These are phyloP conservation scores for Panonychus citri DNA, from an alignment of 1,140 invertebrate genomes.

Conservation along the genomic window DNA sequence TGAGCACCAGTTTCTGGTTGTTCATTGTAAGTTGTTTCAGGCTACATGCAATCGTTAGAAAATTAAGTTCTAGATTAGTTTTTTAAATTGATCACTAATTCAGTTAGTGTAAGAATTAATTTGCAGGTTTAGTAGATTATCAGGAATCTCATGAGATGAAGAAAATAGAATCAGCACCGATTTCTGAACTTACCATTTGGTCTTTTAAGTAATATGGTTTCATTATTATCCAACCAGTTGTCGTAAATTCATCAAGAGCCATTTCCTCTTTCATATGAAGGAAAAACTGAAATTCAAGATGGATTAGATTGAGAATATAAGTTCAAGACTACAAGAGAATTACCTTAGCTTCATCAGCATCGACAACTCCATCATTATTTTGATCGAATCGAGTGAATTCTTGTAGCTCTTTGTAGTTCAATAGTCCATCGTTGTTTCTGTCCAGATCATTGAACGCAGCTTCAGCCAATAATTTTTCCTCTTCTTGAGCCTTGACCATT, in stretches of 20 bases:
- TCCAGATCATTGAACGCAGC: constrained; percentile 49
- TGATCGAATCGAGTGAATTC: constrained; percentile 53
- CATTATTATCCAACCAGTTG: constrained; percentile 42
- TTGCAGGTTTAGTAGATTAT: not conserved
- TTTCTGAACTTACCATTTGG: too few relatives aligned
- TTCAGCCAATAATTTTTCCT: constrained; percentile 31
- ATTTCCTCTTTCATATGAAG: constrained; percentile 43
- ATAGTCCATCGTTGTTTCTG: constrained; percentile 42
- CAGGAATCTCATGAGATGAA: too few relatives aligned
- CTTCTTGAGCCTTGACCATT: constrained; percentile 16
- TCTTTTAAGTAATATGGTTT: constrained; percentile 46
- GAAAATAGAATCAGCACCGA: too few relatives aligned
- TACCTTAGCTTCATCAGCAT: constrained; percentile 51
- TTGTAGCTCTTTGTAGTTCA: constrained; percentile 53
- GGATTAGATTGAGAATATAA: constrained; percentile 7
- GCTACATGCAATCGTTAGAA: not conserved
- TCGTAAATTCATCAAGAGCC: constrained; percentile 39
- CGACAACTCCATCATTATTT: constrained; percentile 59
- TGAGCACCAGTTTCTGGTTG: constrained; percentile 17
- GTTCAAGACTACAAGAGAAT: constrained; percentile 16
- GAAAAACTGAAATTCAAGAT: constrained; percentile 30
- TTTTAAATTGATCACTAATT: not conserved
- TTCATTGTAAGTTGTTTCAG: not conserved
- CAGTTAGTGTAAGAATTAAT: not conserved
- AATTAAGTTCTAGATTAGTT: not conserved